Percentiles rank a stretch among this genome's conserved stretches.
Conservation (phyloP, 1,140 invertebrate genomes). For the Idris sp. region DNA sequence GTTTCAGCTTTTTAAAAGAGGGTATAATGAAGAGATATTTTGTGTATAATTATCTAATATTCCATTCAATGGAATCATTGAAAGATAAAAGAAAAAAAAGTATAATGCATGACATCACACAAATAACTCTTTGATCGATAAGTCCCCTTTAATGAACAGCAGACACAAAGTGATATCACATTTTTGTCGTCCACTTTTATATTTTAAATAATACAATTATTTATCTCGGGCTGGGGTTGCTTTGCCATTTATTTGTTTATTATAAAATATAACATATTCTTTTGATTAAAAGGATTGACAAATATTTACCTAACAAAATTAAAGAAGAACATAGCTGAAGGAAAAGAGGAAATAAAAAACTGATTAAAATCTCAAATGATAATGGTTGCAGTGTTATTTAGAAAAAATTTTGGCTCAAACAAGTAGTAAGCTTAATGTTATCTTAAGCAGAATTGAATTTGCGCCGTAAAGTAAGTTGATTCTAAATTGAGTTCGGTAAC, state of each 20-base stretch:
- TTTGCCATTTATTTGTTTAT: too few relatives aligned
- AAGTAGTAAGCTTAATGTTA: constrained; percentile 43
- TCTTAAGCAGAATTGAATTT: constrained; percentile 61
- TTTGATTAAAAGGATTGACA: too few relatives aligned
- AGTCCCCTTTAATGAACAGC: constrained; percentile 9
- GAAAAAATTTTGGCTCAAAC: constrained; percentile 18
- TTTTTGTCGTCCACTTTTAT: too few relatives aligned
- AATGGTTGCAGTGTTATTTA: constrained; percentile 17
- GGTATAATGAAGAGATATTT: constrained; percentile 21
- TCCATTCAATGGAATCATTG: not conserved
- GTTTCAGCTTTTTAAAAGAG: constrained; percentile 16
- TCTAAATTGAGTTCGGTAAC: constrained; percentile 55
- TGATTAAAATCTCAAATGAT: too few relatives aligned
- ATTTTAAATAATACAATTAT: too few relatives aligned
- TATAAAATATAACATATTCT: too few relatives aligned
- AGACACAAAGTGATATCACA: not conserved
- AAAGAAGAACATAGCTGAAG: too few relatives aligned
- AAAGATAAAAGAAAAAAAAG: constrained; percentile 27
- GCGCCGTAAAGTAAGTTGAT: constrained; percentile 57
- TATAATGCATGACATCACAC: constrained; percentile 26
- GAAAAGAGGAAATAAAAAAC: too few relatives aligned
- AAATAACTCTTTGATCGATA: constrained; percentile 17
- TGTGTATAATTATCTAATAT: constrained; percentile 19
- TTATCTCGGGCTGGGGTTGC: too few relatives aligned
- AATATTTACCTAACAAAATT: too few relatives aligned